Evolutionary conservation across 2,888 invertebrate species (phyloP).

Genomic region (Stramonita haemastoma): DNA sequence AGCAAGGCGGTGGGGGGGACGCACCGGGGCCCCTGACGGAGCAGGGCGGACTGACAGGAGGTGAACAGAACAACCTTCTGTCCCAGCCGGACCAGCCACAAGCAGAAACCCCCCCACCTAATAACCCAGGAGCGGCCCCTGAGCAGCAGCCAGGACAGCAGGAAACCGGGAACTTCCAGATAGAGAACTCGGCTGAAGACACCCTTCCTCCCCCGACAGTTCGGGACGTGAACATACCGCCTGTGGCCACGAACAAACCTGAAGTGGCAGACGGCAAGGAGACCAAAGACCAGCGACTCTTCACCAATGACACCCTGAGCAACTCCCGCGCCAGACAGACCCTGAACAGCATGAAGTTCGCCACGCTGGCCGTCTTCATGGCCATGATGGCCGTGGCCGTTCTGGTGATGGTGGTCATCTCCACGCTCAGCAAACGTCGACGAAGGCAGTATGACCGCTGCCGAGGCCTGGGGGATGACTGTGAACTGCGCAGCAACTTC

Average conservation of each 20-base stretch:
- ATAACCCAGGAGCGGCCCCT: background rate
- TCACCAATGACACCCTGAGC: background rate
- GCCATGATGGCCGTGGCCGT: background rate
- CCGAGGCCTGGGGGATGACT: constrained; percentile 20
- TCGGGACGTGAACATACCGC: background rate
- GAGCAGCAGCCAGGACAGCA: background rate
- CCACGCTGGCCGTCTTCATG: background rate
- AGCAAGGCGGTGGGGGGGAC: background rate
- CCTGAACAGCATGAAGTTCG: background rate
- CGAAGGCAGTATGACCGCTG: constrained; percentile 21
- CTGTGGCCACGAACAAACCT: no score
- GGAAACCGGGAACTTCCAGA: background rate
- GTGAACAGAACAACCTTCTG: background rate
- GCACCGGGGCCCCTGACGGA: background rate
- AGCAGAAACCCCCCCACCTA: background rate
- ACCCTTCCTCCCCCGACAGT: background rate
- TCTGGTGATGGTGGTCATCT: background rate
- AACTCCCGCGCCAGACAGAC: background rate
- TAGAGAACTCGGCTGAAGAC: no score
- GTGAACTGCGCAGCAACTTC: constrained; percentile 30
- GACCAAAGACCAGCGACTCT: no score
- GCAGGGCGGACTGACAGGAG: background rate
- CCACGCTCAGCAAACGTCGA: background rate
- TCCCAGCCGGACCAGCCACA: no score
- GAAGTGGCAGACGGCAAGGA: background rate